Base-by-base conservation (phyloP, 2,888 invertebrate species). In the Cheiracanthium punctorium region DNA sequence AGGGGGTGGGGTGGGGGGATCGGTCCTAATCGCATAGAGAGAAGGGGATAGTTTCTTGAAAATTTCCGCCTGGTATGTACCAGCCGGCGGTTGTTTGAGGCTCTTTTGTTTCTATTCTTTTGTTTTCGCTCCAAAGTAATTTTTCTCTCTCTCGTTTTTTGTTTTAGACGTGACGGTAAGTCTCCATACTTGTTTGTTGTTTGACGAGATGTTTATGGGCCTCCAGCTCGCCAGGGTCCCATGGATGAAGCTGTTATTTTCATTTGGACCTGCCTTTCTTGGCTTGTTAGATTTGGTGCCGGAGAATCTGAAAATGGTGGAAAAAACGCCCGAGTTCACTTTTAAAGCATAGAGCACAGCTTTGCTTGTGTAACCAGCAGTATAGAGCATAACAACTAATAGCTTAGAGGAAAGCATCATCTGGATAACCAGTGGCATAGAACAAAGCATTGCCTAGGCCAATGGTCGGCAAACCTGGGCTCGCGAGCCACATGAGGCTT, bases 1-100 rank as follows among this genome's bases (percentile, higher is more conserved):
- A 75, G 64, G 52, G 71, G 70, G 52, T 43, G 33, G 33, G 70
- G 33, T 69, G 82, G 41, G 32, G 29, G 75, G 48, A 30, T 24
- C 4, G 28, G 5, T 29, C 17, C 48, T 58, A 58, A 58, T 58
- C 58, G 24, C 24, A 58, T 20, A 58, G 58, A 58, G 58, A 58
- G 58, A 58, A 58, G 24, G 24, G 58, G 58, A 58, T 58, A 58
- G 58, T 58, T 58, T 58, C 58, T 58, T 24, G 58, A 58, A 58
- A 58, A 58, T 58, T 58, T 58, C 58, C 58, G 58, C 58, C 58
- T 58, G 24, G 20, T 58, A 58, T 24, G 58, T 58, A 58, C 24
- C 58, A 24, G 10, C 4, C 37, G 37, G 37, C 24, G 58, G 58
- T 58, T 5, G 20, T 58, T 12, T 20, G 58, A 58, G 58, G 12